Evolutionary conservation across 1,140 invertebrate species (phyloP), one percentile per base, ranked within the genome.

Genomic region (Saxidomus purpurata): DNA sequence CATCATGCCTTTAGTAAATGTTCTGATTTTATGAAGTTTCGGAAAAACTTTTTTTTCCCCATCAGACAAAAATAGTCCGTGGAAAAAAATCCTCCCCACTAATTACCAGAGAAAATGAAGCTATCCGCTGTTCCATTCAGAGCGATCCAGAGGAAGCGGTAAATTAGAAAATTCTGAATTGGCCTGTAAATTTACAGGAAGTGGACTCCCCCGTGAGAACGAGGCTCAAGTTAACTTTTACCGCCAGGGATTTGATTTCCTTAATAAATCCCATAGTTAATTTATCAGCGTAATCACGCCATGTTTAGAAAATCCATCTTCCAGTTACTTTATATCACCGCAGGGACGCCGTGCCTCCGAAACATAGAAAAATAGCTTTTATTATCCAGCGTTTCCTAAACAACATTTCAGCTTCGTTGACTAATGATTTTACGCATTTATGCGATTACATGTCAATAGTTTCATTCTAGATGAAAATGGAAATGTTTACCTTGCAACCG

Each of bases 261-360:
- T 69, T 69, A 71, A 74, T 52, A 71, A 85, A 85, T 85, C 82
- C 83, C 83, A 47, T n/a, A 74, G 83, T 85, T 85, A 85, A 85
- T 85, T 85, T 85, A 85, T 85, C 67, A 71, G 43, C 25, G 67
- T 85, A 85, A 85, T 74, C 69, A 71, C 49, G 63, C 83, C 69
- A 85, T 83, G 81, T 83, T 83, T 82, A 69, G 63, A 69, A 83
- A 83, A 83, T 69, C 81, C 81, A 67, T 69, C 63, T 43, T 67
- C 61, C 69, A 47, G 81, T 83, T 83, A 83, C 63, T 83, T 83
- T 83, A 83, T 83, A 83, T 61, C 61, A 83, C 81, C 81, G 15
- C 38, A 25, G 61, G 81, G 81, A 79, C 47, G 13, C 76, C 15
- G 47, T 52, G 13, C 43, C 31, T 79, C 47, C 76, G 76, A 79